Conservation (phyloP, 2,113 vertebrate species). For the Corythaeola cristata region DNA sequence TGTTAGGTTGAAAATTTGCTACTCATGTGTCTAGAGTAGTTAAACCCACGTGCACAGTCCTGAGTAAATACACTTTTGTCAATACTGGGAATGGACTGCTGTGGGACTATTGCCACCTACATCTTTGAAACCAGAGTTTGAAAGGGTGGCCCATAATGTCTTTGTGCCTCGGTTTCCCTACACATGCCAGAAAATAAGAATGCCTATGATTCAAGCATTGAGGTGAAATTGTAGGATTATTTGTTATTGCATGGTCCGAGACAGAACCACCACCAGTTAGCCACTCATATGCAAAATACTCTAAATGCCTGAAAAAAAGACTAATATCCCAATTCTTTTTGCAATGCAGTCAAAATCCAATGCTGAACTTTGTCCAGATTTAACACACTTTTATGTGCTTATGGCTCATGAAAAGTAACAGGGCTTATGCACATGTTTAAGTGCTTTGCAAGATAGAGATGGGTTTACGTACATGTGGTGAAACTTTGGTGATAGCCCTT, state of each 20-base stretch:
- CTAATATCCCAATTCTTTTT: neutral
- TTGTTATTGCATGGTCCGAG: neutral
- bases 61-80: neutral
- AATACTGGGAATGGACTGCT: neutral
- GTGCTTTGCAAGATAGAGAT: neutral
- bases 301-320: neutral
- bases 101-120: neutral
- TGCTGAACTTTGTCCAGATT: neutral
- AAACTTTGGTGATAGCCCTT: neutral
- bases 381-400: neutral
- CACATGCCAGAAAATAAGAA: neutral
- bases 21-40: neutral
- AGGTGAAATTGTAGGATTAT: neutral
- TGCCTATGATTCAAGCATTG: neutral
- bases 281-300: neutral
- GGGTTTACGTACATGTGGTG: neutral
- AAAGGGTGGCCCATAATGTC: neutral
- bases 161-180: neutral
- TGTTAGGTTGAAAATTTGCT: neutral
- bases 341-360: neutral
- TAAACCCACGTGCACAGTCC: neutral
- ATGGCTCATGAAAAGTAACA: neutral
- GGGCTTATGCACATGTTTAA: neutral
- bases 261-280: neutral
- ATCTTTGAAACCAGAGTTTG: neutral